phyloP scores from a whole-genome alignment of 1,140 invertebrate species.

The Drosophila repleta region DNA sequence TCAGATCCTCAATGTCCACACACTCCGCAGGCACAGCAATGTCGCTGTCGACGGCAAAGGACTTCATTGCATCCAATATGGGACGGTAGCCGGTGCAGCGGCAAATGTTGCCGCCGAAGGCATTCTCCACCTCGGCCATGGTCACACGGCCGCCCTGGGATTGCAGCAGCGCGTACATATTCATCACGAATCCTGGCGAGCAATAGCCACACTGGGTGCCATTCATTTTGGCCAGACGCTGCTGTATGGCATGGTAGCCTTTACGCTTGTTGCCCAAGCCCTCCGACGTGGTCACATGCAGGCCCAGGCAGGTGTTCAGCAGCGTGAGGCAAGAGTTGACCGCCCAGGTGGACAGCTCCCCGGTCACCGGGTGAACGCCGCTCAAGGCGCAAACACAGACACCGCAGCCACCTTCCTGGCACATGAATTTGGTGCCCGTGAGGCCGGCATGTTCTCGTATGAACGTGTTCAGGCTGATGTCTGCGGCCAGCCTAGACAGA shows the following conservation, averaged over 20 bases:
- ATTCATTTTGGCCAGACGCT: conserved; percentile 88
- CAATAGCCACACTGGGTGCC: conserved; percentile 94
- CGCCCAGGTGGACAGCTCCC: conserved; percentile 86
- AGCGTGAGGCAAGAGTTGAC: conserved; percentile 91
- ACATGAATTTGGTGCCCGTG: conserved; percentile 92
- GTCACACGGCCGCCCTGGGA: conserved; percentile 85
- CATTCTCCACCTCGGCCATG: conserved; percentile 90
- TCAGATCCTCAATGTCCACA: conserved; percentile 74
- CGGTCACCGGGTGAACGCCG: conserved; percentile 85
- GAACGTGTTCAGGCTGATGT: conserved; percentile 89
- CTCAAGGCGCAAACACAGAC: conserved; percentile 89
- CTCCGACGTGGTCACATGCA: conserved; percentile 92
- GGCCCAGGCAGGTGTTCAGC: conserved; percentile 88
- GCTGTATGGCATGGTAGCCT: conserved; percentile 90
- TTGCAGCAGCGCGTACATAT: conserved; percentile 89
- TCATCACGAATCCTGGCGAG: conserved; percentile 94
- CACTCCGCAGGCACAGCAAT: conserved; percentile 86
- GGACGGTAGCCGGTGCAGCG: conserved; percentile 94
- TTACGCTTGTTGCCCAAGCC: conserved; percentile 88
- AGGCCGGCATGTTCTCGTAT: conserved; percentile 88
- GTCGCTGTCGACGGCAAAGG: conserved; percentile 88
- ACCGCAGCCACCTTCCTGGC: conserved; percentile 93
- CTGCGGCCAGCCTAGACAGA: conserved; percentile 61
- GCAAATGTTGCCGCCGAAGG: conserved; percentile 93
- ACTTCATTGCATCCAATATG: conserved; percentile 93